Conservation (phyloP, 2,888 invertebrate species). For the Spisula solida region DNA sequence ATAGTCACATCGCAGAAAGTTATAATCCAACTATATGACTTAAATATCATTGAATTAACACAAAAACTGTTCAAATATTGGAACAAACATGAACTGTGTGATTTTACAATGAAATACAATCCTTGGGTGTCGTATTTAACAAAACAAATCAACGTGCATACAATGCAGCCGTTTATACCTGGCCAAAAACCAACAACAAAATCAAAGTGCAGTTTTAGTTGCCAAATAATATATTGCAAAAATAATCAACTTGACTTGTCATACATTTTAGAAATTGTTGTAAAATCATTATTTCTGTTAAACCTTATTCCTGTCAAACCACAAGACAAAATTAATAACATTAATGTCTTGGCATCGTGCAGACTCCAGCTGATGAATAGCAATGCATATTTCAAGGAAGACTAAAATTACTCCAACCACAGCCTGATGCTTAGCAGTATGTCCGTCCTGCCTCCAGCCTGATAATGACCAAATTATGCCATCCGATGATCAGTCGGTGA, state of each 20-base stretch:
- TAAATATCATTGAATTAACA: background rate
- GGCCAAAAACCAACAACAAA: background rate
- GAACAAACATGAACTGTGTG: background rate
- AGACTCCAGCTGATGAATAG: too few relatives aligned
- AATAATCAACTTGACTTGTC: background rate
- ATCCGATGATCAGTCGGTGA: too few relatives aligned
- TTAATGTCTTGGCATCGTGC: too few relatives aligned
- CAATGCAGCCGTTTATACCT: background rate
- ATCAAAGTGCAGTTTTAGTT: conserved; percentile 11
- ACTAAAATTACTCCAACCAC: too few relatives aligned
- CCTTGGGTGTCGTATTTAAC: background rate
- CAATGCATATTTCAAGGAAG: too few relatives aligned
- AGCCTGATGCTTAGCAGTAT: too few relatives aligned
- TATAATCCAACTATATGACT: background rate
- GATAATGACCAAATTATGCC: too few relatives aligned
- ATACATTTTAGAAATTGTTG: background rate
- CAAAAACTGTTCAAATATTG: background rate
- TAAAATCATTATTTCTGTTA: background rate
- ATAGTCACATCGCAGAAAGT: background rate
- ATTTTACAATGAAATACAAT: background rate
- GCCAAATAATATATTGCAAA: background rate
- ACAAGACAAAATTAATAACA: background rate
- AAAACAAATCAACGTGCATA: background rate
- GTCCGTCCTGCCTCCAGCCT: too few relatives aligned
- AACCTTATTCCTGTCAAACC: background rate